A percentile compares a stretch with the other conserved stretches of the same genome.
phyloP scores from a whole-genome alignment of 2,113 vertebrate genomes.

The Nothobranchius furzeri region DNA sequence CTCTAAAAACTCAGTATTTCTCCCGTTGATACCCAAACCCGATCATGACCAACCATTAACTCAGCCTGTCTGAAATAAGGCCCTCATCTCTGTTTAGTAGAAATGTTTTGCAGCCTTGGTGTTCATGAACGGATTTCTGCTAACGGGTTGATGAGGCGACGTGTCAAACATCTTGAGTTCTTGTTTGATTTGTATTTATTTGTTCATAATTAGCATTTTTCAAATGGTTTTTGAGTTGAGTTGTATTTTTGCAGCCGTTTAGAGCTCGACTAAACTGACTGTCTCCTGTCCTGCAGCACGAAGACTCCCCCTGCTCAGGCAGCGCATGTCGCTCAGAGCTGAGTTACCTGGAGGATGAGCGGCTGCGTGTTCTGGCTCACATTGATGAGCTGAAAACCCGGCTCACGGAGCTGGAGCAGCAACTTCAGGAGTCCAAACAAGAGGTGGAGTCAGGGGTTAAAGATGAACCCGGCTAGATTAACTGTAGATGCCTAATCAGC shows the following conservation, averaged over 20 bases:
- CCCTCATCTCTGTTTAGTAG: too few species aligned
- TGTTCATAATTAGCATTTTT: background rate
- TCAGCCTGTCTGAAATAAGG: too few species aligned
- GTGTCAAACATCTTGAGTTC: background rate
- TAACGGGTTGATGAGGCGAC: background rate
- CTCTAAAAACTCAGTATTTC: too few species aligned
- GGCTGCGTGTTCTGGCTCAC: constrained; percentile 76
- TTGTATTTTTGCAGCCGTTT: background rate
- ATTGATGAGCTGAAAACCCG: constrained; percentile 88
- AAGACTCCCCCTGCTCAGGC: constrained; percentile 72
- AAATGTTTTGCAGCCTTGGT: background rate
- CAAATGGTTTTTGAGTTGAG: background rate
- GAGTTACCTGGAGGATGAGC: constrained; percentile 86
- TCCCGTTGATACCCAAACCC: too few species aligned
- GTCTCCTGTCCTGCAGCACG: constrained; percentile 76
- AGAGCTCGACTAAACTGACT: background rate
- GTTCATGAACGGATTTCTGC: background rate
- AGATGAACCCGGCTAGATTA: too few species aligned
- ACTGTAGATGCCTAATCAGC: too few species aligned
- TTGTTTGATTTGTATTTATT: too few species aligned
- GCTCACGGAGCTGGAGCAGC: constrained; percentile 91
- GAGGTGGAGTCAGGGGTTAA: constrained; percentile 80
- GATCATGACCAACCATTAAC: too few species aligned
- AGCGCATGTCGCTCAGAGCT: constrained; percentile 76
- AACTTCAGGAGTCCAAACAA: constrained; percentile 89